phyloP scores from a whole-genome alignment of 2,888 invertebrate genomes.

The Pemphredon lugubris region DNA sequence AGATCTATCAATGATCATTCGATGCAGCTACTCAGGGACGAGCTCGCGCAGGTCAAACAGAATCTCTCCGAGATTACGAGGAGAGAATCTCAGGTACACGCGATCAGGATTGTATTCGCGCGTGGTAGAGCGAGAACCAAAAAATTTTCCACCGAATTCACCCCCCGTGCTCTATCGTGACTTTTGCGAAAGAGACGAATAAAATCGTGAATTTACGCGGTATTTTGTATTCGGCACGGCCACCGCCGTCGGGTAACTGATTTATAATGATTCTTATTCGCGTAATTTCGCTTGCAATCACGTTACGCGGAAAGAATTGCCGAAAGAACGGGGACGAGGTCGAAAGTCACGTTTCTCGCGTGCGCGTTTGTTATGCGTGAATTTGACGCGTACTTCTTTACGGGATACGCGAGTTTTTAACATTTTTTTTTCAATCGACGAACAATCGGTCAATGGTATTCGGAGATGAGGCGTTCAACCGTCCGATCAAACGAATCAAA shows the following conservation, averaged over 20 bases:
- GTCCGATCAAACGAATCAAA: neutral
- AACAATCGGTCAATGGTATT: no score
- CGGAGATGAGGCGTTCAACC: no score
- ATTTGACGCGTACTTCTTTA: neutral
- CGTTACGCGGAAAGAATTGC: conserved; percentile 28
- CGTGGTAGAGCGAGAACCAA: no score
- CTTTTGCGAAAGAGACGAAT: no score
- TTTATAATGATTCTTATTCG: conserved; percentile 16
- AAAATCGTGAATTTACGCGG: neutral
- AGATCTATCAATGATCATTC: conserved; percentile 87
- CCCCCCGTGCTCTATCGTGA: no score
- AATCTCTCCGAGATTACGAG: conserved; percentile 87
- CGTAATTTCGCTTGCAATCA: conserved; percentile 21
- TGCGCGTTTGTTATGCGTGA: no score
- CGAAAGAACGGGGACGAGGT: conserved; percentile 7
- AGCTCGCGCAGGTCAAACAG: conserved; percentile 88
- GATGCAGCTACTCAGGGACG: conserved; percentile 87
- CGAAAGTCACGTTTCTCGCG: neutral
- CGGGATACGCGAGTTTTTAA: neutral
- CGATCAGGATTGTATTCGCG: no score
- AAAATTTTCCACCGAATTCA: no score
- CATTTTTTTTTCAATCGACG: no score
- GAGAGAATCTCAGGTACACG: conserved; percentile 86
- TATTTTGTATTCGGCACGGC: conserved; percentile 37
- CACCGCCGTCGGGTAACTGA: conserved; percentile 30